Percentiles rank a stretch among this genome's conserved stretches.
phyloP scores from a whole-genome alignment of 2,113 vertebrate genomes.

The Macquaria ambigua region DNA sequence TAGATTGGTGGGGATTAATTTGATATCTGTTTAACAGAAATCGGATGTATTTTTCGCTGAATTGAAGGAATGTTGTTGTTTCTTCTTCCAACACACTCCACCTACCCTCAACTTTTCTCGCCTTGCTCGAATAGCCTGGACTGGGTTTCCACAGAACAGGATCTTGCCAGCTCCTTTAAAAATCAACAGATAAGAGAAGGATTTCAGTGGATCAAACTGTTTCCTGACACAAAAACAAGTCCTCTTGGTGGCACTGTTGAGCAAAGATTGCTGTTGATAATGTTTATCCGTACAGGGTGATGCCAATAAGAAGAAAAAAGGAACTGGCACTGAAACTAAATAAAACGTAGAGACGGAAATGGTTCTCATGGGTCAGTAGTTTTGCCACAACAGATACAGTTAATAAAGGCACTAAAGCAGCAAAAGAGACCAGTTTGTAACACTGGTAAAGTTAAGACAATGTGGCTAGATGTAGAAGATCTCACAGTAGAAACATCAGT shows the following conservation, averaged over 20 bases:
- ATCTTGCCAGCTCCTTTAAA: constrained; percentile 86
- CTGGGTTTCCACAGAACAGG: constrained; percentile 92
- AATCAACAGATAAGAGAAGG: constrained; percentile 49
- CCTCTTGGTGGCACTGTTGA: constrained; percentile 63
- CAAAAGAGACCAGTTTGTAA: background rate
- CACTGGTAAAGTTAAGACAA: background rate
- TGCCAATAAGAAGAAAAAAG: background rate
- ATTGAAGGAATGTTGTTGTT: background rate
- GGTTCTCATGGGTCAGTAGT: background rate
- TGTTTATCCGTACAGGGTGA: background rate
- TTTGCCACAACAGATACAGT: background rate
- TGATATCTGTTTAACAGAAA: constrained; percentile 8
- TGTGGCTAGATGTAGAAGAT: background rate
- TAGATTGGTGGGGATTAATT: background rate
- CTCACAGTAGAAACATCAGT: background rate
- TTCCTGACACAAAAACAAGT: constrained; percentile 5
- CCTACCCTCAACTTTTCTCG: constrained; percentile 88
- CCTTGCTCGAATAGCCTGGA: constrained; percentile 87
- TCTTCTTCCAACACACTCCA: constrained; percentile 13
- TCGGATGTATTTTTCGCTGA: too few relatives aligned
- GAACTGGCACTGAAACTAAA: background rate
- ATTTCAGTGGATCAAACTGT: constrained; percentile 17
- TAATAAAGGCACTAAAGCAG: background rate
- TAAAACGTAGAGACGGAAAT: background rate
- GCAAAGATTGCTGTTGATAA: constrained; percentile 3